Evolutionary conservation across 1,140 invertebrate genomes (phyloP), one percentile per base, ranked within the genome.

Genomic region (Thaumatotibia leucotreta): DNA sequence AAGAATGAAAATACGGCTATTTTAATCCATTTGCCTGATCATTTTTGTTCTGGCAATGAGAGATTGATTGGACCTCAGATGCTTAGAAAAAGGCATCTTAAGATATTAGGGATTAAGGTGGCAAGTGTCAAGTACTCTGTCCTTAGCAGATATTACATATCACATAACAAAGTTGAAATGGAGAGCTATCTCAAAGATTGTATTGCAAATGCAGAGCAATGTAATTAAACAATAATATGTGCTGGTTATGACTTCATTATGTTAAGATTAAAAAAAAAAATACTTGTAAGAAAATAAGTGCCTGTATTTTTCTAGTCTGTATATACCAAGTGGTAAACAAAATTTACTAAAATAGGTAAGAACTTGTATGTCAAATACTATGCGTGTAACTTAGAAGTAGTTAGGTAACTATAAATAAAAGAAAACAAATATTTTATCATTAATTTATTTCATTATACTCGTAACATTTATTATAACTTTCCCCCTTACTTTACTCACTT

Each of bases 11-110:
- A 89, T 72, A 91, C 89, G 33, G 94, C 92, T 2, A 71, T 95
- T 66, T 80, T 95, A 24, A 92, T 96, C 61, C 91, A 95, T 82
- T 80, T 95, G 22, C 94, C 94, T 14, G 93, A 95, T 71, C 92
- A 95, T 84, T 95, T 93, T 82, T 94, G 93, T 78, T 86, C 87
- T 39, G 90, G 92, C 63, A 88, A 83, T 52, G 80, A 88, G 35
- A 73, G 86, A 58, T 79, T 96, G 20, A 92, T 94, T 71, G 95
- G 95, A 0, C 92, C 93, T 32, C 94, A 95, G 82, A 75, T 88
- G 0, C 93, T 95, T 92, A 93, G 92, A 68, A 92, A 91, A 63
- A 92, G 92, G 61, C 94, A 94, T 72, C 86, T 95, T 29, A 90
- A 90, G 76, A 88, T 93, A 72, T 80, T 95, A 61, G 95, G 95